Conservation (phyloP, 2,113 vertebrate genomes). For the Tympanuchus pallidicinctus region DNA sequence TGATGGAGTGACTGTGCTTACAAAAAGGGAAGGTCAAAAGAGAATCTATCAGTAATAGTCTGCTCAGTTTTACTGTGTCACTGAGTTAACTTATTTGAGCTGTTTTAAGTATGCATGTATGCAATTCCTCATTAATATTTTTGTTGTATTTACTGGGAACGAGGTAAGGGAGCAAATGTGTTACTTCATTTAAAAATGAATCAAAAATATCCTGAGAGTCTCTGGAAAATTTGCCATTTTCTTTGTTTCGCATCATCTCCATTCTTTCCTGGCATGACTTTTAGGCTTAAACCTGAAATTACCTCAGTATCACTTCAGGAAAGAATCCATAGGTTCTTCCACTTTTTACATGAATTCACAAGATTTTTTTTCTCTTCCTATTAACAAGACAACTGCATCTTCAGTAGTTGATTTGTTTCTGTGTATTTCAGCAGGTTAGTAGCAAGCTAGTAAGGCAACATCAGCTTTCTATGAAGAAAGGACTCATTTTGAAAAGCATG, state of each 20-base stretch:
- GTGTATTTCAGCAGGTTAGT: neutral
- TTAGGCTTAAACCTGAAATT: neutral
- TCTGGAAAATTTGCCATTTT: neutral
- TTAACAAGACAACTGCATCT: neutral
- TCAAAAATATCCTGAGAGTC: neutral
- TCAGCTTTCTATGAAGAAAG: neutral
- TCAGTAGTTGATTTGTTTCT: neutral
- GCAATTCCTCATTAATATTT: neutral
- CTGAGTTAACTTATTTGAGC: neutral
- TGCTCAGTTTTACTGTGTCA: neutral
- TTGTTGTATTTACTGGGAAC: neutral
- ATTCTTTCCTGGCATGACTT: neutral
- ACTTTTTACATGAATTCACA: neutral
- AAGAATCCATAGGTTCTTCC: neutral
- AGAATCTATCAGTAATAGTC: neutral
- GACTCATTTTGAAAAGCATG: neutral
- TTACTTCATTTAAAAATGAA: neutral
- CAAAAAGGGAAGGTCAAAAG: neutral
- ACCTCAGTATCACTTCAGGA: neutral
- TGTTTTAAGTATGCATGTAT: neutral
- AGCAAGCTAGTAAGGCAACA: neutral
- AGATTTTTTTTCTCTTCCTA: neutral
- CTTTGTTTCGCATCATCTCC: neutral
- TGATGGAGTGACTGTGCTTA: neutral
- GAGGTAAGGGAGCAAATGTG: neutral